A percentile compares a stretch with the other conserved stretches of the same genome.
These are phyloP conservation scores for Myrmecophaga tridactyla DNA, from an alignment of 2,113 vertebrate species.

Conservation along the genomic window DNA sequence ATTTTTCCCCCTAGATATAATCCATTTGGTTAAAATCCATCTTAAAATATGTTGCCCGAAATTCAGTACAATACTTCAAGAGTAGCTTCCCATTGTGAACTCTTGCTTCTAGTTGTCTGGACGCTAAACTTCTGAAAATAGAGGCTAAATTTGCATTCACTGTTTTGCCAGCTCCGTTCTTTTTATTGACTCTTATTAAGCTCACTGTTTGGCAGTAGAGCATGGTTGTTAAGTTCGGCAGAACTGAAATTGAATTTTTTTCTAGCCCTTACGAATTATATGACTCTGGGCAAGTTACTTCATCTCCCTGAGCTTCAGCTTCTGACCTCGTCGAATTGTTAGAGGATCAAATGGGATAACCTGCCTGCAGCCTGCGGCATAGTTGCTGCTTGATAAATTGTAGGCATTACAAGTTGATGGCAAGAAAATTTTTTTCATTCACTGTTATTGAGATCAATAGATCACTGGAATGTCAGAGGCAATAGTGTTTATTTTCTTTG, in stretches of 20 bases:
- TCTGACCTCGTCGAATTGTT: not conserved
- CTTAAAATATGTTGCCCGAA: not conserved
- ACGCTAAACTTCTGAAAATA: not conserved
- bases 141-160: not conserved
- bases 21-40: not conserved
- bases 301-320: not conserved
- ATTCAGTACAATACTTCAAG: not conserved
- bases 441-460: not conserved
- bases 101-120: not conserved
- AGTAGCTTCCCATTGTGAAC: not conserved
- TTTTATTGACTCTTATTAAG: not conserved
- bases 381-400: not conserved
- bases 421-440: not conserved
- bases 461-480: not conserved
- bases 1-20: not conserved
- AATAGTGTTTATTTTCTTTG: not conserved
- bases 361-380: not conserved
- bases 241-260: not conserved
- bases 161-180: not conserved
- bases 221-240: not conserved
- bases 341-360: not conserved
- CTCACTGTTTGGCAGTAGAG: not conserved
- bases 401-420: not conserved
- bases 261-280: not conserved
- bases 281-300: not conserved